Evolutionary conservation across 2,113 vertebrate species (phyloP), one percentile per base, ranked within the genome.

Genomic region (Pelodiscus sinensis): DNA sequence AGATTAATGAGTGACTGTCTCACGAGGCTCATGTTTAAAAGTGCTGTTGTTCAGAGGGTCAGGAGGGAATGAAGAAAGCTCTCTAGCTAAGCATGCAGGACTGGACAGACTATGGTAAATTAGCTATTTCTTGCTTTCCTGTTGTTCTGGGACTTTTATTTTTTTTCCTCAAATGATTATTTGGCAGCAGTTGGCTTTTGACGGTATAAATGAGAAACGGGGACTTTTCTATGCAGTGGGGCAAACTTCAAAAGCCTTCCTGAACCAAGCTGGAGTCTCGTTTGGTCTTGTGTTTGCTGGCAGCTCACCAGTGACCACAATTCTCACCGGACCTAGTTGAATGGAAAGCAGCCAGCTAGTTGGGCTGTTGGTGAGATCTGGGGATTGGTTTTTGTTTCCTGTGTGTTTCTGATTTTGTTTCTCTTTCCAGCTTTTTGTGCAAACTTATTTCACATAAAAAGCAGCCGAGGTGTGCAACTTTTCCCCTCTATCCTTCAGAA

Each of bases 401-500:
- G 75, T 81, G 50, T 2, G 11, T 31, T 81, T 27, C 52, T 24
- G 27, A 5, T 65, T n/a, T 92, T 90, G 4, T 21, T 65, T 35
- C 73, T 35, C 6, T 75, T 85, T 85, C 50, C 9, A 56, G 9
- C 52, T 88, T 90, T 84, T 57, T 19, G 0, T 65, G 87, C 82
- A 88, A 10, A 87, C 81, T 29, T 55, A 18, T 50, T 91, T 90
- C 84, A 44, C 25, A 50, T 44, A 92, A 62, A 90, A 90, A 93
- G 44, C 56, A 54, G 5, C 51, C 77, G 79, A 27, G 51, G 5
- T 71, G 31, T 81, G 0, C 57, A 3, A 31, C 52, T 89, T 21
- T 58, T 75, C 38, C 84, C 22, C 27, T 68, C 52, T 91, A 81
- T 51, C 50, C 78, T 89, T 92, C 90, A 83, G 93, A 95, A 8